Conservation (phyloP, 2,113 vertebrate species). For the Hemiscyllium ocellatum region DNA sequence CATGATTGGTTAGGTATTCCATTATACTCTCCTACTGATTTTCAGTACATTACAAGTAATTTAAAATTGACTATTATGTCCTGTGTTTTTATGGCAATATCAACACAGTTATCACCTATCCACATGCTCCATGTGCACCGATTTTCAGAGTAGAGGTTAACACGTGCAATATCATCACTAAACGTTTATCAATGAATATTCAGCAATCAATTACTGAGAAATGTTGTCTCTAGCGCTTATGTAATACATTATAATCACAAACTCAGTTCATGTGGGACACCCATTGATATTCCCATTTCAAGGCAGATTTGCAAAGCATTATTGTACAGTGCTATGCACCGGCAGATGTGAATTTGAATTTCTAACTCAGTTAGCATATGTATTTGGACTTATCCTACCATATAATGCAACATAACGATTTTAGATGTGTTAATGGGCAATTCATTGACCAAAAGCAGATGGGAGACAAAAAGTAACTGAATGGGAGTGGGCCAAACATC, state of each 20-base stretch:
- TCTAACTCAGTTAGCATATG: neutral
- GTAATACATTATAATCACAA: neutral
- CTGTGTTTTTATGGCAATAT: neutral
- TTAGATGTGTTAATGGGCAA: neutral
- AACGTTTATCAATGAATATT: neutral
- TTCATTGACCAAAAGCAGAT: neutral
- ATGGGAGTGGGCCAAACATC: neutral
- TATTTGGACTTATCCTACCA: neutral
- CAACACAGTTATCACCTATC: neutral
- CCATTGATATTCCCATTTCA: neutral
- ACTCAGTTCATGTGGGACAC: neutral
- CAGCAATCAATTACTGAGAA: neutral
- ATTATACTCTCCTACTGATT: neutral
- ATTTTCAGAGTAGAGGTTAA: neutral
- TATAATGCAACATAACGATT: neutral
- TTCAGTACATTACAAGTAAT: neutral
- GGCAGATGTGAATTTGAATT: neutral
- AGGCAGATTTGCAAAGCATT: neutral
- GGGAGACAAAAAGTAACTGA: neutral
- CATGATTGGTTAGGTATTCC: neutral
- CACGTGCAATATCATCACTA: neutral
- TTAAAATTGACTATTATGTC: neutral
- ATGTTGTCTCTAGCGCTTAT: neutral
- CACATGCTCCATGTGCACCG: neutral
- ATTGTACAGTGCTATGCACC: neutral